A percentile compares a stretch with the other conserved stretches of the same genome.
Conservation (phyloP, 37 sponge, comb jelly and placozoan species). For the Amphimedon queenslandica region DNA sequence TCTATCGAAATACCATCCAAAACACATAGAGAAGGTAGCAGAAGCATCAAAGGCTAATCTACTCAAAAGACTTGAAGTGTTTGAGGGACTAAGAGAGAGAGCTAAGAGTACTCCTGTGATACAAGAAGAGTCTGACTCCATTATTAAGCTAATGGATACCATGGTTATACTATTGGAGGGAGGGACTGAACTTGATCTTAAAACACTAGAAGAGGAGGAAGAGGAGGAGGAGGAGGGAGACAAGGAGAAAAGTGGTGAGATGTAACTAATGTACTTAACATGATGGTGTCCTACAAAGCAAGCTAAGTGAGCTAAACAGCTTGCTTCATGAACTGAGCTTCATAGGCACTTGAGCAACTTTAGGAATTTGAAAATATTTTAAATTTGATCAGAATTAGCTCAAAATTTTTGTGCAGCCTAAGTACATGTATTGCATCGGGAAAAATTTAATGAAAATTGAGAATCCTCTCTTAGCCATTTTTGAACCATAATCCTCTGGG, state of each 20-base stretch:
- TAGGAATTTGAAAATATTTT: too few species aligned
- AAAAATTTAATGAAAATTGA: too few species aligned
- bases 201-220: slow-evolving; percentile 25
- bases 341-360: too few species aligned
- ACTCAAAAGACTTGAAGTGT: slow-evolving; percentile 31
- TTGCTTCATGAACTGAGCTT: too few species aligned
- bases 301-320: too few species aligned
- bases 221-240: slow-evolving; percentile 13
- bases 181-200: slow-evolving; percentile 65
- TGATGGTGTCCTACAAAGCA: too few species aligned
- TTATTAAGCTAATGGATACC: slow-evolving; percentile 48
- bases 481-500: too few species aligned
- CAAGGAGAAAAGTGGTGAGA: slow-evolving; percentile 12
- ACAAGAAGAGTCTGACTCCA: slow-evolving; percentile 5
- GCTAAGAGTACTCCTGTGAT: slow-evolving; percentile 28
- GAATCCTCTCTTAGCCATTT: too few species aligned
- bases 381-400: too few species aligned
- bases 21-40: slow-evolving; percentile 9
- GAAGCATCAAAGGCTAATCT: slow-evolving; percentile 13
- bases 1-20: slow-evolving; percentile 60
- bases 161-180: slow-evolving; percentile 78
- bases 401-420: too few species aligned
- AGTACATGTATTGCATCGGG: too few species aligned
- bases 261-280: too few species aligned
- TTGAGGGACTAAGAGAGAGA: slow-evolving; percentile 18